Conservation (phyloP, 1,140 invertebrate genomes). For the Platorchestia sp. region DNA sequence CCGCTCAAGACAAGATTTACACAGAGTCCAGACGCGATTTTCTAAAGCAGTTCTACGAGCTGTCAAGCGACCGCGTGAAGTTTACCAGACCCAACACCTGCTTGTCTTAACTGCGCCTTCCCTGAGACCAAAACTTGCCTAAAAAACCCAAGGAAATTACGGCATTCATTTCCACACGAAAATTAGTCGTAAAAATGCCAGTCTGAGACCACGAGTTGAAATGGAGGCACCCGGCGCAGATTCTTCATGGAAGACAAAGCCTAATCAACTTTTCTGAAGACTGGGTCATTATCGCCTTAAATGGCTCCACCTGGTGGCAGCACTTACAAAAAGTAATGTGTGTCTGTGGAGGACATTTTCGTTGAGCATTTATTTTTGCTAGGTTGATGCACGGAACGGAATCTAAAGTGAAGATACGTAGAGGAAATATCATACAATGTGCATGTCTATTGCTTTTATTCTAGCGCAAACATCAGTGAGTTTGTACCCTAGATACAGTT, state of each 20-base stretch:
- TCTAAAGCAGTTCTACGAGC: no score
- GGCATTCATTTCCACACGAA: background rate
- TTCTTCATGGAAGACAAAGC: constrained; percentile 6
- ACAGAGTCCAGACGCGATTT: no score
- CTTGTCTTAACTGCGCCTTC: background rate
- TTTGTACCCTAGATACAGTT: no score
- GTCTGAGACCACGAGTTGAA: background rate
- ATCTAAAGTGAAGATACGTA: no score
- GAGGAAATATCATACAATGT: no score
- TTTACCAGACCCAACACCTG: background rate
- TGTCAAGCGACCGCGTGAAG: background rate
- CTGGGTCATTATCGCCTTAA: background rate
- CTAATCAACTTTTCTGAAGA: constrained; percentile 10
- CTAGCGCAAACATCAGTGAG: no score
- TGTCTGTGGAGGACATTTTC: background rate
- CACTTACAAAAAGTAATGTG: background rate
- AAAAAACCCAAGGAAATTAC: constrained; percentile 24
- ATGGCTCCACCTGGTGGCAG: background rate
- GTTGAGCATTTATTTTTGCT: background rate
- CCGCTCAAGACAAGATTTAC: no score
- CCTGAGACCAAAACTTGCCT: background rate
- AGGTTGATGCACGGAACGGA: background rate
- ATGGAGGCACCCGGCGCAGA: background rate
- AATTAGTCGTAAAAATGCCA: constrained; percentile 44
- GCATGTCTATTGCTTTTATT: no score